A percentile compares a stretch with the other conserved stretches of the same genome.
These are phyloP conservation scores for Pyrrhia umbra DNA, from an alignment of 2,888 invertebrate genomes.

Conservation along the genomic window DNA sequence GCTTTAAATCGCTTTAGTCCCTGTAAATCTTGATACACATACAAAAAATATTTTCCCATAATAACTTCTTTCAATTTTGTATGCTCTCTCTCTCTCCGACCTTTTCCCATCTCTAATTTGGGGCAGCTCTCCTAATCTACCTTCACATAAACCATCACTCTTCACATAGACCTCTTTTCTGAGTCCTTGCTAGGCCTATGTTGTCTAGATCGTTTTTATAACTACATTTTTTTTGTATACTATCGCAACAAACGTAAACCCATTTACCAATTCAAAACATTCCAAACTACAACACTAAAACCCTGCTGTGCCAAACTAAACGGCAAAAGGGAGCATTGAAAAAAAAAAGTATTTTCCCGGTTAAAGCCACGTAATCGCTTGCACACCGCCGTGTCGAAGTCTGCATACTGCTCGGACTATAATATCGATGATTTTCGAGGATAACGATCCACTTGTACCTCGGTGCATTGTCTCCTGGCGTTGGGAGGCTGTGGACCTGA, in stretches of 20 bases:
- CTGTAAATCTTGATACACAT: no score
- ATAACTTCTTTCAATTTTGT: no score
- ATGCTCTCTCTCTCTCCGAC: no score
- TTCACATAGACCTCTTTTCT: no score
- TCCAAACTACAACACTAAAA: neutral
- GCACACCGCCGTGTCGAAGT: slow-evolving; percentile 18
- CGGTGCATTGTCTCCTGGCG: slow-evolving; percentile 74
- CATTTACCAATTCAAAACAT: neutral
- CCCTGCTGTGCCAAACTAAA: slow-evolving; percentile 6
- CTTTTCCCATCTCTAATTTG: no score
- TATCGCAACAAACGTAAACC: neutral
- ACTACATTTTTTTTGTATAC: no score
- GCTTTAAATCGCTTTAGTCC: no score
- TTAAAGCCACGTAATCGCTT: slow-evolving; percentile 35
- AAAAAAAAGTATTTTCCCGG: slow-evolving; percentile 1
- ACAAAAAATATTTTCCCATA: no score
- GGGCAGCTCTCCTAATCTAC: no score
- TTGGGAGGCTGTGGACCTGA: slow-evolving; percentile 59
- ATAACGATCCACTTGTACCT: slow-evolving; percentile 85
- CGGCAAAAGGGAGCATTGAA: neutral
- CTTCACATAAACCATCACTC: no score
- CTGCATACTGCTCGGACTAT: slow-evolving; percentile 66
- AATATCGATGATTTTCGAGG: slow-evolving; percentile 82
- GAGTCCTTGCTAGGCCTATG: no score
- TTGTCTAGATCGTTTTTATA: no score